These are phyloP conservation scores for Agonopterix subpropinquella DNA, from an alignment of 2,888 invertebrate species.

Conservation along the genomic window DNA sequence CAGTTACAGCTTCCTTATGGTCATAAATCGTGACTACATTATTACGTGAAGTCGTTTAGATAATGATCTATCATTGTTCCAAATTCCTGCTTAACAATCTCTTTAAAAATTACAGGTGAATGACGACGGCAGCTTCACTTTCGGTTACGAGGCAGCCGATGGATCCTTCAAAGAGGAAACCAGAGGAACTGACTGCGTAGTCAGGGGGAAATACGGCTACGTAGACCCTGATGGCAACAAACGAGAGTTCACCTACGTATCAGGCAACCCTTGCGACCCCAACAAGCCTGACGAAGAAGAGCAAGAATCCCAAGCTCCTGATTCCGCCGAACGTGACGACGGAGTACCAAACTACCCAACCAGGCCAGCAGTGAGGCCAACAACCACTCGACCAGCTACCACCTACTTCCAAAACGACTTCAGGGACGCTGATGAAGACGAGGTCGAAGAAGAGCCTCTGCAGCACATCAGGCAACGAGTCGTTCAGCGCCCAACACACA, in stretches of 20 bases:
- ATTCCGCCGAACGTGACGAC: slow-evolving; percentile 77
- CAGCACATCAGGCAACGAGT: slow-evolving; percentile 64
- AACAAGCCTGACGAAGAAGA: slow-evolving; percentile 84
- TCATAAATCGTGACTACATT: neutral
- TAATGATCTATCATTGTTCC: too few species aligned
- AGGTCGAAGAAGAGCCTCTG: slow-evolving; percentile 71
- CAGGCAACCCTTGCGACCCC: slow-evolving; percentile 90
- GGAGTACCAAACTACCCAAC: slow-evolving; percentile 78
- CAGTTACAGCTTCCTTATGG: neutral
- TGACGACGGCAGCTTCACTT: slow-evolving; percentile 89
- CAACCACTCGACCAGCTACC: slow-evolving; percentile 75
- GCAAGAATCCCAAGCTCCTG: slow-evolving; percentile 70
- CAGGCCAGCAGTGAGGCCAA: slow-evolving; percentile 57
- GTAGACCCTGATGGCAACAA: slow-evolving; percentile 91
- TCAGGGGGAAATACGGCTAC: slow-evolving; percentile 91
- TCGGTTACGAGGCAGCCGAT: slow-evolving; percentile 90
- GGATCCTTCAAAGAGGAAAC: slow-evolving; percentile 93
- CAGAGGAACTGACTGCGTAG: slow-evolving; percentile 89
- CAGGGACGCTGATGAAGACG: slow-evolving; percentile 78
- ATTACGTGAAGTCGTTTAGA: neutral
- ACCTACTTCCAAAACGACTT: slow-evolving; percentile 84
- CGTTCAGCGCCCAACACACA: slow-evolving; percentile 62
- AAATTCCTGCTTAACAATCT: neutral
- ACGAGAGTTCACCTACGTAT: slow-evolving; percentile 90
- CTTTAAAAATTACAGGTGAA: slow-evolving; percentile 69